Evolutionary conservation across 2,113 vertebrate genomes (phyloP).

Genomic region (Mystacornis crossleyi): DNA sequence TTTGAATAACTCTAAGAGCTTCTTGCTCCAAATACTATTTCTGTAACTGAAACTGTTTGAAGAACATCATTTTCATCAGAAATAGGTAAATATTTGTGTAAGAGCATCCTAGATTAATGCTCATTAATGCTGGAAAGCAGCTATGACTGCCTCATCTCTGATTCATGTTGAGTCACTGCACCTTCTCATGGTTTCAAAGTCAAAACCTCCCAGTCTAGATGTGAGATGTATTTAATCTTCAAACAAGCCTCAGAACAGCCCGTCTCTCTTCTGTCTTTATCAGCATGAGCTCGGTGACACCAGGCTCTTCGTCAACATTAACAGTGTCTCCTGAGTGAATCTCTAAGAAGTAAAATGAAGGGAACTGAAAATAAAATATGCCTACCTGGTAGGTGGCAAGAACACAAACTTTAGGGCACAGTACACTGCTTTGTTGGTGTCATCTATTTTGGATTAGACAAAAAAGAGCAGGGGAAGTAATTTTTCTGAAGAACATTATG

Average conservation of each 20-base stretch:
- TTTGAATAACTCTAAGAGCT: background rate
- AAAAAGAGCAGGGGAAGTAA: background rate
- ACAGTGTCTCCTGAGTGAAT: background rate
- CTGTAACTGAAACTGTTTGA: background rate
- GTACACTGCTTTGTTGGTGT: background rate
- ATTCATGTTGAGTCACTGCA: background rate
- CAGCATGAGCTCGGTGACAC: background rate
- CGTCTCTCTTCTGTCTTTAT: background rate
- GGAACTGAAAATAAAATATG: background rate
- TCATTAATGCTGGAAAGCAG: background rate
- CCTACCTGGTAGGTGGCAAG: background rate
- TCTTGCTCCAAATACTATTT: background rate
- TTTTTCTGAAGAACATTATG: background rate
- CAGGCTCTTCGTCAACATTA: background rate
- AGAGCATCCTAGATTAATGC: background rate
- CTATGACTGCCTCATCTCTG: background rate
- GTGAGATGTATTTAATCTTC: slow-evolving; percentile 6
- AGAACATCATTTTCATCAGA: background rate
- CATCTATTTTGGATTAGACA: background rate
- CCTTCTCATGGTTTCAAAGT: background rate
- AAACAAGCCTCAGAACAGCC: background rate
- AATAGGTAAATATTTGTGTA: background rate
- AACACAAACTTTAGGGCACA: background rate
- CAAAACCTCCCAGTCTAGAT: background rate
- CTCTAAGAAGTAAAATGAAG: background rate